Evolutionary conservation across 2,113 vertebrate genomes (phyloP), one percentile per base, ranked within the genome.

Genomic region (Cercopithecus mona): DNA sequence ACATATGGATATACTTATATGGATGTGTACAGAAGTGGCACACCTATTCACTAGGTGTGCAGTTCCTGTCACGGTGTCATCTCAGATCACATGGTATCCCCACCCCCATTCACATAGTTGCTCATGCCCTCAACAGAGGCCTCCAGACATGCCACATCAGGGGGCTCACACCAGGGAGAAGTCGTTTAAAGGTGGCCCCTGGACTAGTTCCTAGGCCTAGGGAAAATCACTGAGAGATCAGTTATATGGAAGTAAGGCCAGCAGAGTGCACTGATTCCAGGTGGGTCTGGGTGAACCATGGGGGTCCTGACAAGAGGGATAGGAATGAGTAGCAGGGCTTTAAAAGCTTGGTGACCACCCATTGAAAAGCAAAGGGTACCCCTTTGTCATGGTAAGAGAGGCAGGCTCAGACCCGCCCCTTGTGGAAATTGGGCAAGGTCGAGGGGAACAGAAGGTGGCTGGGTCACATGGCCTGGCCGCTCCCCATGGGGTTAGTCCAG

Each of bases 401-500:
- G 40, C 50, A 23, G 35, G 43, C 32, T 50, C n/a, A 25, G 13
- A 20, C 52, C 79, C 43, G 14, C 2, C 40, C 25, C 5, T 68
- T 45, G 48, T 35, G 32, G 40, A 43, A 83, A 55, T 0, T 52
- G 11, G 61, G 45, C 48, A 48, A 25, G 50, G 3, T 12, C 52
- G 12, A 64, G 38, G 30, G 73, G 48, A 93, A 17, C 50, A 43
- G 48, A n/a, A 78, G 32, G 52, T 79, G 40, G 25, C 55, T 84
- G 52, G 18, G 59, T 25, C 3, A 0, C 25, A 0, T 9, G 52
- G 59, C 17, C 50, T 73, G 16, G 30, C 45, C 11, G 0, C n/a
- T 76, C 17, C 35, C 40, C 22, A 23, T 0, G 12, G 45, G 16
- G 43, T 78, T 72, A 20, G 14, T 64, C 8, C 22, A 11, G 35